phyloP scores from a whole-genome alignment of 2,888 invertebrate genomes.

The Blastobasis lacticolella region DNA sequence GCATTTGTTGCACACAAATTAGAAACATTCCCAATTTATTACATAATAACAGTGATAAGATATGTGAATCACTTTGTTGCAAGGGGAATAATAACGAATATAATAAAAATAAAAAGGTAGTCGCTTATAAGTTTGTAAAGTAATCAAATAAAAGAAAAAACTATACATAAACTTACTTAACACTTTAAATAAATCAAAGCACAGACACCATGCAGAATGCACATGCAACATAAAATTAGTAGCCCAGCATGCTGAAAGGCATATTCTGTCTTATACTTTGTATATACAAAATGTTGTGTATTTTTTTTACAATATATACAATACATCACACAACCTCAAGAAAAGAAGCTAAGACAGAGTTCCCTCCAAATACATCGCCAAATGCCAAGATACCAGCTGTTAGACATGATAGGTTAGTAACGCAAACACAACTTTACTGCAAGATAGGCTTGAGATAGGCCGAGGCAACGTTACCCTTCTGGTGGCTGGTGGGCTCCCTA shows the following conservation, averaged over 20 bases:
- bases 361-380: slow-evolving; percentile 42
- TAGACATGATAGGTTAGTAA: slow-evolving; percentile 41
- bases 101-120: too few species aligned
- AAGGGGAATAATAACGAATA: too few species aligned
- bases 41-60: too few species aligned
- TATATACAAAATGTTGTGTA: slow-evolving; percentile 21
- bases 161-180: neutral
- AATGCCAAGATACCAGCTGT: slow-evolving; percentile 53
- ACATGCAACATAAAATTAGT: slow-evolving; percentile 20
- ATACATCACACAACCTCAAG: slow-evolving; percentile 13
- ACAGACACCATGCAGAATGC: slow-evolving; percentile 8
- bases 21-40: too few species aligned
- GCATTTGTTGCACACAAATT: too few species aligned
- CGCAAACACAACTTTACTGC: slow-evolving; percentile 45
- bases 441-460: slow-evolving; percentile 29
- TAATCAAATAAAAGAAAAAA: too few species aligned
- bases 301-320: slow-evolving; percentile 31
- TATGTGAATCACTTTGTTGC: too few species aligned
- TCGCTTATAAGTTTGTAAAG: too few species aligned
- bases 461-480: slow-evolving; percentile 64
- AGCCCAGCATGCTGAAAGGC: slow-evolving; percentile 24
- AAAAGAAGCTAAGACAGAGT: slow-evolving; percentile 36
- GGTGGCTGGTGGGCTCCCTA: slow-evolving; percentile 63
- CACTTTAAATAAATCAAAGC: neutral
- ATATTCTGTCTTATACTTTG: slow-evolving; percentile 42